A percentile compares a stretch with the other conserved stretches of the same genome.
phyloP scores from a whole-genome alignment of 1,140 invertebrate species.

The Drosophila sturtevanti region DNA sequence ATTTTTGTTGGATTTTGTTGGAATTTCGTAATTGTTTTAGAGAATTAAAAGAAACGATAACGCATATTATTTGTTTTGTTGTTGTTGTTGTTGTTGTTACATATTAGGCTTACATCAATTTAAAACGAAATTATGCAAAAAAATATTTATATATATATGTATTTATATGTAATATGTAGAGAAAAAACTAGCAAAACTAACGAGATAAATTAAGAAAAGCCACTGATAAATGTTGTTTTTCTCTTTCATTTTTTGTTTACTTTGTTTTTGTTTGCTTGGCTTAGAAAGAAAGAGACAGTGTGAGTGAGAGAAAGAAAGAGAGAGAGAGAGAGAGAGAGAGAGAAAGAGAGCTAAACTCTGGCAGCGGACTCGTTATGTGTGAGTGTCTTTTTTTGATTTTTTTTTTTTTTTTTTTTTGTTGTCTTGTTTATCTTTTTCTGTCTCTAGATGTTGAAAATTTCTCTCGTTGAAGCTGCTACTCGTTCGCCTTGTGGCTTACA shows the following conservation, averaged over 20 bases:
- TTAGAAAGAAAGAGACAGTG: background rate
- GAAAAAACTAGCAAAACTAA: constrained; percentile 1
- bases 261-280: constrained; percentile 22
- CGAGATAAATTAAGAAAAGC: constrained; percentile 1
- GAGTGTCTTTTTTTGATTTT: background rate
- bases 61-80: background rate
- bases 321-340: background rate
- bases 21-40: constrained; percentile 3
- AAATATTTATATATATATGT: too few relatives aligned
- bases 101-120: too few relatives aligned
- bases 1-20: background rate
- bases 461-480: background rate
- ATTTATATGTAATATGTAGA: too few relatives aligned
- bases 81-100: too few relatives aligned
- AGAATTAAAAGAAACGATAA: constrained; percentile 6
- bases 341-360: constrained; percentile 1
- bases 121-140: background rate
- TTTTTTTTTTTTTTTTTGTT: too few relatives aligned
- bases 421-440: too few relatives aligned
- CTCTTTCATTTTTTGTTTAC: constrained; percentile 17
- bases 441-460: too few relatives aligned
- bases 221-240: background rate
- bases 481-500: background rate
- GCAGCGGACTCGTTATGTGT: background rate
- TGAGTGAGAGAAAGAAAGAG: background rate